phyloP scores from a whole-genome alignment of 2,888 invertebrate genomes.

The Dryobota labecula region DNA sequence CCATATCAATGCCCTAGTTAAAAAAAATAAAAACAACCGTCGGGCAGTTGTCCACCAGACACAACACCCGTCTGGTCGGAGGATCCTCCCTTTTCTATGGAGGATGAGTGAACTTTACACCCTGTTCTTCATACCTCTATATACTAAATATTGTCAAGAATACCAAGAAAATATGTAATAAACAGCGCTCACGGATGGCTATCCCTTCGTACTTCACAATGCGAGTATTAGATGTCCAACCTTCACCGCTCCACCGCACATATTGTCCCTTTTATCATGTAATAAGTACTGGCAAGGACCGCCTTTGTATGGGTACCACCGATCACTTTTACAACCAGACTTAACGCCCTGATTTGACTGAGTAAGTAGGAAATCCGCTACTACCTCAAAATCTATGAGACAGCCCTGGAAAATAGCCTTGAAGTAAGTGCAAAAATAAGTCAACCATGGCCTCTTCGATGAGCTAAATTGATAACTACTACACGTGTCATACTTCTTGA shows the following conservation, averaged over 20 bases:
- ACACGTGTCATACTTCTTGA: constrained; percentile 8
- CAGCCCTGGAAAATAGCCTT: not conserved
- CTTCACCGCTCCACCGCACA: constrained; percentile 48
- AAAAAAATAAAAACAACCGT: too few species aligned
- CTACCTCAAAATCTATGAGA: not conserved
- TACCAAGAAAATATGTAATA: constrained; percentile 5
- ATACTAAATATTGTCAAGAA: not conserved
- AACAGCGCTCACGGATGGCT: not conserved
- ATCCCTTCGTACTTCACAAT: constrained; percentile 19
- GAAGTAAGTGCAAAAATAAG: not conserved
- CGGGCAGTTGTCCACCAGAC: too few species aligned
- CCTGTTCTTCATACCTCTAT: too few species aligned
- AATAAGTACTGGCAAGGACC: constrained; percentile 9
- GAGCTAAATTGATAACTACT: constrained; percentile 32
- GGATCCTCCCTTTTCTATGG: too few species aligned
- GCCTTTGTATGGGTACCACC: constrained; percentile 6
- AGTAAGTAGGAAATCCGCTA: not conserved
- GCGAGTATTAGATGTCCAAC: constrained; percentile 41
- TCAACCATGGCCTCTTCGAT: not conserved
- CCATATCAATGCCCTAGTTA: too few species aligned
- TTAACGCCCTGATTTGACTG: not conserved
- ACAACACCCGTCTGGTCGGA: too few species aligned
- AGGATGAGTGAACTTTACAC: too few species aligned
- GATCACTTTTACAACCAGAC: constrained; percentile 4
- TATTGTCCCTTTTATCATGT: constrained; percentile 36